These are phyloP conservation scores for Stenodera caucasica DNA, from an alignment of 2,888 invertebrate genomes.

Conservation along the genomic window DNA sequence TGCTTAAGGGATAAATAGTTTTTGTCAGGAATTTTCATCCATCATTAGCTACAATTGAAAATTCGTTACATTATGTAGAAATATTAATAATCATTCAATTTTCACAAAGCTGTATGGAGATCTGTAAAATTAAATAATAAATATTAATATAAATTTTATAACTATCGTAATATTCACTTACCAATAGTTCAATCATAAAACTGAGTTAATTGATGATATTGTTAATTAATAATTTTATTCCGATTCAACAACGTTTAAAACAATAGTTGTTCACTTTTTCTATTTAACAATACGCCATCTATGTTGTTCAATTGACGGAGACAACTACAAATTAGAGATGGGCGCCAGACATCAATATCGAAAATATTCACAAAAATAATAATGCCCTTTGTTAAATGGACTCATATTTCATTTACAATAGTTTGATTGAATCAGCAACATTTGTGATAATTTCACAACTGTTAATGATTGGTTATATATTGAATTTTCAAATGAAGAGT, in stretches of 20 bases:
- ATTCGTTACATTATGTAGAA: background rate
- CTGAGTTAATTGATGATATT: background rate
- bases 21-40: slow-evolving; percentile 29
- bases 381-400: too few species aligned
- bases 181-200: too few species aligned
- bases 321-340: background rate
- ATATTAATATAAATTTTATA: background rate
- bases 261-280: background rate
- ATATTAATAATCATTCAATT: background rate
- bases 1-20: background rate
- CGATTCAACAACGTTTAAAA: background rate
- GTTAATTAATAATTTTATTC: background rate
- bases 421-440: too few species aligned
- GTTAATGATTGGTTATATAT: too few species aligned
- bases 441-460: too few species aligned
- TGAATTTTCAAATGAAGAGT: too few species aligned
- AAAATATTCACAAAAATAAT: too few species aligned
- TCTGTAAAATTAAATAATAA: background rate
- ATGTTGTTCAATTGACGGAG: background rate
- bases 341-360: background rate
- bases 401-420: too few species aligned
- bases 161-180: background rate
- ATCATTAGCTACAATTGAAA: slow-evolving; percentile 8
- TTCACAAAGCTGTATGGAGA: background rate
- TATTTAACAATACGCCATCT: background rate